Conservation (phyloP, 2,888 invertebrate species). For the Troides aeacus region DNA sequence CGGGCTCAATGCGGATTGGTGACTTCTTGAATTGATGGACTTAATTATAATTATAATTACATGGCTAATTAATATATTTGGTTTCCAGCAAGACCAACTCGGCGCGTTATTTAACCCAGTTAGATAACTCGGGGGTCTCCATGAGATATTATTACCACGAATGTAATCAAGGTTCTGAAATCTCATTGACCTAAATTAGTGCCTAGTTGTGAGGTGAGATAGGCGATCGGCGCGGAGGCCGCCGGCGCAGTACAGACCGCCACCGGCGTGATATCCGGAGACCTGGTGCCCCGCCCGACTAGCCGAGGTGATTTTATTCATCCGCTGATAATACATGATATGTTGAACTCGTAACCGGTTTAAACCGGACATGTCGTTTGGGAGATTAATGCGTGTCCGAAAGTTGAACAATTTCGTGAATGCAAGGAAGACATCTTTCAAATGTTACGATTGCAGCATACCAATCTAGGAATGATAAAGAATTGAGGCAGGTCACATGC, state of each 20-base stretch:
- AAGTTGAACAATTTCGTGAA: neutral
- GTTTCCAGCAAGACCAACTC: slow-evolving; percentile 9
- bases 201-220: slow-evolving; percentile 43
- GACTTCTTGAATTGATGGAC: too few relatives aligned
- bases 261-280: neutral
- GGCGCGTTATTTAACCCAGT: slow-evolving; percentile 56
- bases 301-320: neutral
- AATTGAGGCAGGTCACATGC: slow-evolving; percentile 32
- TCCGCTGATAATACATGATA: neutral
- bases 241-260: neutral
- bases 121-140: slow-evolving; percentile 53
- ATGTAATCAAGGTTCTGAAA: slow-evolving; percentile 55
- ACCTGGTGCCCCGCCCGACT: too few relatives aligned
- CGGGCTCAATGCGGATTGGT: too few relatives aligned
- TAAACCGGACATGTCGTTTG: neutral
- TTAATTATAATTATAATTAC: neutral
- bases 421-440: neutral
- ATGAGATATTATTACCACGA: slow-evolving; percentile 32
- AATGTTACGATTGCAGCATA: neutral
- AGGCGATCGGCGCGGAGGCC: slow-evolving; percentile 25
- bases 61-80: slow-evolving; percentile 25
- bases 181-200: slow-evolving; percentile 66
- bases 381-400: neutral
- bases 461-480: neutral
- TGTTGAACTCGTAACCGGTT: slow-evolving; percentile 11